A percentile compares a stretch with the other conserved stretches of the same genome.
phyloP scores from a whole-genome alignment of 2,113 vertebrate genomes.

The Hypanus sabinus region DNA sequence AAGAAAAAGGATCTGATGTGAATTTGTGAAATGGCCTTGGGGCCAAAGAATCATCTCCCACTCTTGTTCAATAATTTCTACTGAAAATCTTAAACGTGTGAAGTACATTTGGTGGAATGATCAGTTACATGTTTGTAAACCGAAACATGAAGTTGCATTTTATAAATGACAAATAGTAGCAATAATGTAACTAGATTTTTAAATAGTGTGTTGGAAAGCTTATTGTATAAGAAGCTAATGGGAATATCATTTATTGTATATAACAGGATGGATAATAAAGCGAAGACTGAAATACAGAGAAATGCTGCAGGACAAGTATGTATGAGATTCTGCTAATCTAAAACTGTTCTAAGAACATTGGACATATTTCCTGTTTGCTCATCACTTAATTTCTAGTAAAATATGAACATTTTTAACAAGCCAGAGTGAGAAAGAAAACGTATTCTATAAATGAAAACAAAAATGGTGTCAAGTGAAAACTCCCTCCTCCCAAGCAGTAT shows the following conservation, averaged over 20 bases:
- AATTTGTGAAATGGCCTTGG: no score
- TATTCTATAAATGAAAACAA: not conserved
- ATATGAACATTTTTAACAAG: constrained; percentile 14
- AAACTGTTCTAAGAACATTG: not conserved
- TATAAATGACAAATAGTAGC: not conserved
- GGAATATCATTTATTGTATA: constrained; percentile 8
- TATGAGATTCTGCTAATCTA: constrained; percentile 16
- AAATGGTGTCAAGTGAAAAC: not conserved
- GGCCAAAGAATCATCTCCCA: no score
- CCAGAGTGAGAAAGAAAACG: not conserved
- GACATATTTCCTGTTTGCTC: not conserved
- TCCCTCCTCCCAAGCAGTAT: not conserved
- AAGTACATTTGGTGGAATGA: not conserved
- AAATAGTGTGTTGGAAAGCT: not conserved
- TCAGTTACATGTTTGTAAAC: not conserved
- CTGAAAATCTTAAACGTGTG: not conserved
- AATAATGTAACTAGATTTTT: not conserved
- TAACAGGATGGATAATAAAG: constrained; percentile 14
- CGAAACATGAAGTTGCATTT: not conserved
- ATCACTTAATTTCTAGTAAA: not conserved
- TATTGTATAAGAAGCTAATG: not conserved
- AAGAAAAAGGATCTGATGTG: no score
- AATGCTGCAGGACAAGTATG: constrained; percentile 13
- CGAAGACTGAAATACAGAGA: constrained; percentile 21
- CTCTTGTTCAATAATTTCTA: not conserved